These are phyloP conservation scores for Lates japonicus DNA, from an alignment of 2,797 vertebrate species.

Conservation along the genomic window DNA sequence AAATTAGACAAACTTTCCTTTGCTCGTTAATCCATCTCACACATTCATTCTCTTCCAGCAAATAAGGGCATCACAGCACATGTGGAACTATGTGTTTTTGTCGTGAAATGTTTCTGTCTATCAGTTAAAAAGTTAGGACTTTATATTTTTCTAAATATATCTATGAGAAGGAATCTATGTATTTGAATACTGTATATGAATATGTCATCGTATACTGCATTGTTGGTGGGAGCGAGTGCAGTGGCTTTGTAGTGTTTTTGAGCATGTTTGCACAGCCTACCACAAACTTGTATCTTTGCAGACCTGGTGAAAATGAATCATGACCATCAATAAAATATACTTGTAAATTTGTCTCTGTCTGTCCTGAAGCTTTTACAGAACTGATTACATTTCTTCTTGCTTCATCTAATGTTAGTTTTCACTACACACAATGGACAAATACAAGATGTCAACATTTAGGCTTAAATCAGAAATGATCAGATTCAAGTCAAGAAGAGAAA, in stretches of 20 bases:
- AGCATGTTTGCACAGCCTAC: constrained; percentile 84
- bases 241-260: constrained; percentile 81
- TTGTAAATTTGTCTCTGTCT: constrained; percentile 52
- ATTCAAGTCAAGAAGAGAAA: neutral
- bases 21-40: constrained; percentile 17
- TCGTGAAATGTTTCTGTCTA: constrained; percentile 76
- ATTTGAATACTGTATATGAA: constrained; percentile 78
- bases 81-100: constrained; percentile 71
- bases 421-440: neutral
- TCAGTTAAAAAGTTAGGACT: constrained; percentile 80
- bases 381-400: neutral
- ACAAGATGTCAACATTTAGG: neutral
- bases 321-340: constrained; percentile 81
- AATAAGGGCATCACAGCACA: constrained; percentile 66
- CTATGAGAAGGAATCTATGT: constrained; percentile 71
- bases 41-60: constrained; percentile 39
- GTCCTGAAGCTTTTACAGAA: neutral
- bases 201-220: constrained; percentile 73
- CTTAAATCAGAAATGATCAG: constrained; percentile 4
- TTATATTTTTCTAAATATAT: constrained; percentile 89
- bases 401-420: neutral
- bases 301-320: constrained; percentile 72
- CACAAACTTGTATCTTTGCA: constrained; percentile 78
- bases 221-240: constrained; percentile 70
- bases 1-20: constrained; percentile 1